Conservation (phyloP, 2,888 invertebrate genomes). For the Eupithecia tripunctaria region DNA sequence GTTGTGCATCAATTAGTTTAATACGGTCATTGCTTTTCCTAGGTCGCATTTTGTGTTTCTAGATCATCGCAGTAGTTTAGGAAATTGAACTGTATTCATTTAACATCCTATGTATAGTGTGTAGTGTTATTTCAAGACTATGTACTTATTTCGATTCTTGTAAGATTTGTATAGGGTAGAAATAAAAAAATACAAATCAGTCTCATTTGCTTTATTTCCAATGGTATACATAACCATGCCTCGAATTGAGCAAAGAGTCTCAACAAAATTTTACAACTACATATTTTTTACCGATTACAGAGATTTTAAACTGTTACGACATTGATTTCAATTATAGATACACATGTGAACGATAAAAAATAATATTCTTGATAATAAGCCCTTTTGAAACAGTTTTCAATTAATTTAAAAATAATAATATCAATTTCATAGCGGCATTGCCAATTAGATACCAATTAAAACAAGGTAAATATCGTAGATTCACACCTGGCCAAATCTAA, state of each 20-base stretch:
- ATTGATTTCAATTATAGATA: too few relatives aligned
- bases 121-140: too few relatives aligned
- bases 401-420: not conserved
- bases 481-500: not conserved
- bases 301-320: too few relatives aligned
- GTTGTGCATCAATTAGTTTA: not conserved
- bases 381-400: not conserved
- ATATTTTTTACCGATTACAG: conserved; percentile 9
- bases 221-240: conserved; percentile 54
- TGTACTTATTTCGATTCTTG: not conserved
- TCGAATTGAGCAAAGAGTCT: conserved; percentile 64
- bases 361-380: not conserved
- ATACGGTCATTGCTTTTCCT: not conserved
- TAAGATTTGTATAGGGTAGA: conserved; percentile 11
- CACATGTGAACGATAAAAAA: not conserved
- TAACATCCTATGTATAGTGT: not conserved
- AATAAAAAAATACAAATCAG: conserved; percentile 65
- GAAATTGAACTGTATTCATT: not conserved
- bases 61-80: not conserved
- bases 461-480: not conserved
- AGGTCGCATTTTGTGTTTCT: not conserved
- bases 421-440: not conserved
- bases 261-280: not conserved
- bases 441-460: not conserved
- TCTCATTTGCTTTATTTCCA: conserved; percentile 75